Evolutionary conservation across 2,888 invertebrate species (phyloP), one percentile per base, ranked within the genome.

Genomic region (Orchesella flavescens): DNA sequence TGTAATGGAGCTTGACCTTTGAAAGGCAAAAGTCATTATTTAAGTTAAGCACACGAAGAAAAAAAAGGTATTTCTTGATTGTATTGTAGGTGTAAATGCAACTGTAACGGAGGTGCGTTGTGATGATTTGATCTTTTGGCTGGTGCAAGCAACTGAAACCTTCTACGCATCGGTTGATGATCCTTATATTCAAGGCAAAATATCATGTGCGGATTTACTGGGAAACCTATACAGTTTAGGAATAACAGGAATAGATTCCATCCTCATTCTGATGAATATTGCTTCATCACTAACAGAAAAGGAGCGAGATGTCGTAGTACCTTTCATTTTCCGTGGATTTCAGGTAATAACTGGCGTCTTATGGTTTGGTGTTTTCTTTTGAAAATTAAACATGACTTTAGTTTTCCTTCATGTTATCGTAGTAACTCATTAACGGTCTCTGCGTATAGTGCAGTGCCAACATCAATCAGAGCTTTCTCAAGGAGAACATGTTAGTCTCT

Each of bases 171-270:
- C 80, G 55, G 80, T 80, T 10, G 80, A 80, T 57, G 80, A 80
- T 66, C 80, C 80, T 5, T 80, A 80, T 66, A 80, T 80, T 57
- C 80, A 80, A 49, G 80, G 80, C 19, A 80, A 80, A 46, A 80
- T 80, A 66, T 80, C 80, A 12, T 80, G 80, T 46, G 80, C 80
- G 5, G 80, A 80, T 34, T 57, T 80, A n/a, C 66, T 80, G 0
- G 80, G 80, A 13, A 80, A 80, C 24, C 34, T 80, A 5, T 80
- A 80, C 80, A 80, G 80, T 24, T 46, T 80, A 24, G 80, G 80
- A 66, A 80, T 80, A 53, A 80, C 80, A 7, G 80, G 80, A n/a
- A 80, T 80, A 13, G 80, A 80, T 69, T 80, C 80, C 46, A 80
- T 80, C 66, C 73, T 80, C 17, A 80, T 80, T 44, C 57, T 80